Evolutionary conservation across 2,113 vertebrate genomes (phyloP).

Genomic region (Corythoichthys intestinalis): DNA sequence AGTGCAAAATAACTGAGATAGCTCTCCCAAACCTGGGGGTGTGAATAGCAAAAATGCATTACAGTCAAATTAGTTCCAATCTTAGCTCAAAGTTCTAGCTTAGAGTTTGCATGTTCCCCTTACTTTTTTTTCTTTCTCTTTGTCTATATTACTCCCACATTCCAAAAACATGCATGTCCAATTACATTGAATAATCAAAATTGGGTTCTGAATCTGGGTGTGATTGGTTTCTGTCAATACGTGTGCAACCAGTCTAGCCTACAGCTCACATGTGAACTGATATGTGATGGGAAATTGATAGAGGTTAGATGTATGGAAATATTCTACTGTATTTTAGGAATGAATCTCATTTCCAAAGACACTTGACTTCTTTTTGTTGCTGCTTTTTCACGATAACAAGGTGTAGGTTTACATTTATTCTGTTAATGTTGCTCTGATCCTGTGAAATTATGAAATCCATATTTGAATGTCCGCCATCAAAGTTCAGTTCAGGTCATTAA

Average conservation of each 20-base stretch:
- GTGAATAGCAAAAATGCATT: neutral
- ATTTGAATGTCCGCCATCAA: neutral
- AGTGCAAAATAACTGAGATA: slow-evolving; percentile 38
- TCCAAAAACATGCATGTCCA: neutral
- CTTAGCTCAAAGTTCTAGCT: neutral
- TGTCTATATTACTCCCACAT: neutral
- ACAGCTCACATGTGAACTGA: neutral
- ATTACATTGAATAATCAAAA: neutral
- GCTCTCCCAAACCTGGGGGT: slow-evolving; percentile 5
- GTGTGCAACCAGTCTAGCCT: neutral
- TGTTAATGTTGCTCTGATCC: neutral
- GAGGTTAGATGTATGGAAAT: neutral
- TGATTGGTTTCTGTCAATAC: neutral
- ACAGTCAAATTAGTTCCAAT: neutral
- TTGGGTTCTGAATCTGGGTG: neutral
- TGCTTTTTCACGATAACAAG: neutral
- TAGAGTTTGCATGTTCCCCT: neutral
- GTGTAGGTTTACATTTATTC: neutral
- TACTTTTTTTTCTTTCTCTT: neutral
- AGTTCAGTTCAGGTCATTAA: slow-evolving; percentile 8
- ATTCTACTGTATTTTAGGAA: neutral
- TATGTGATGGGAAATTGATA: too few species aligned
- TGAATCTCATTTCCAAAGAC: neutral
- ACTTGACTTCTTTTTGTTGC: neutral
- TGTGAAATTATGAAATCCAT: neutral